Evolutionary conservation across 1,140 invertebrate species (phyloP).

Genomic region (Tetramorium parvispinum): DNA sequence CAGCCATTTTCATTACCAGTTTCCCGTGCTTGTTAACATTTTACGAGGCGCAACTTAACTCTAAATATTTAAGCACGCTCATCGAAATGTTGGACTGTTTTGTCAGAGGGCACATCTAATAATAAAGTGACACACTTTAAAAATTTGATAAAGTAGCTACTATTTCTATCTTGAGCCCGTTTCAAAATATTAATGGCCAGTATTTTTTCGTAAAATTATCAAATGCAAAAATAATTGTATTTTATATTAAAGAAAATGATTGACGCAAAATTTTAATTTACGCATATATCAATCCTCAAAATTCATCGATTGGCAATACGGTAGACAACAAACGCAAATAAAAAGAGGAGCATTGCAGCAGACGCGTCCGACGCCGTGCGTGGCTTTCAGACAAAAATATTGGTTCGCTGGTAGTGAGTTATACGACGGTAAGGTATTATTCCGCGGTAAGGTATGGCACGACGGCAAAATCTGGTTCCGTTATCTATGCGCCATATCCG

Average conservation of each 20-base stretch:
- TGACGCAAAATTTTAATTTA: not conserved
- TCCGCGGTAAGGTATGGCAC: constrained; percentile 69
- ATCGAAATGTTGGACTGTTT: constrained; percentile 23
- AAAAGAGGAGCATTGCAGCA: constrained; percentile 4
- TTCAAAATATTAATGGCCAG: not conserved
- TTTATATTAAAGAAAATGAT: not conserved
- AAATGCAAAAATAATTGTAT: not conserved
- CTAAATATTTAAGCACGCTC: constrained; percentile 42
- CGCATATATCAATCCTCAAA: not conserved
- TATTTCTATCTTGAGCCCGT: not conserved
- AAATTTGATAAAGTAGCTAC: not conserved
- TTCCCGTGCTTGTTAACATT: constrained; percentile 45
- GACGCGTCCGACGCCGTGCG: constrained; percentile 11
- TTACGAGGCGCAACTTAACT: constrained; percentile 45
- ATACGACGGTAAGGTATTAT: constrained; percentile 73
- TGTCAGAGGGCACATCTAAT: not conserved
- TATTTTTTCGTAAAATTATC: not conserved
- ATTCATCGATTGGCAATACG: not conserved
- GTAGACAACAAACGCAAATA: not conserved
- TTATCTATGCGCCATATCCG: constrained; percentile 68
- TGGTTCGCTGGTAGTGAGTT: constrained; percentile 68
- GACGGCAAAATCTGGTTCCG: constrained; percentile 69
- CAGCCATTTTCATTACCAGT: constrained; percentile 57
- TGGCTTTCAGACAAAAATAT: constrained; percentile 66
- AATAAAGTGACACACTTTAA: constrained; percentile 3